Percentiles rank a stretch among this genome's conserved stretches.
These are phyloP conservation scores for Gallinago jamesoni DNA, from an alignment of 2,113 vertebrate species.

Conservation along the genomic window DNA sequence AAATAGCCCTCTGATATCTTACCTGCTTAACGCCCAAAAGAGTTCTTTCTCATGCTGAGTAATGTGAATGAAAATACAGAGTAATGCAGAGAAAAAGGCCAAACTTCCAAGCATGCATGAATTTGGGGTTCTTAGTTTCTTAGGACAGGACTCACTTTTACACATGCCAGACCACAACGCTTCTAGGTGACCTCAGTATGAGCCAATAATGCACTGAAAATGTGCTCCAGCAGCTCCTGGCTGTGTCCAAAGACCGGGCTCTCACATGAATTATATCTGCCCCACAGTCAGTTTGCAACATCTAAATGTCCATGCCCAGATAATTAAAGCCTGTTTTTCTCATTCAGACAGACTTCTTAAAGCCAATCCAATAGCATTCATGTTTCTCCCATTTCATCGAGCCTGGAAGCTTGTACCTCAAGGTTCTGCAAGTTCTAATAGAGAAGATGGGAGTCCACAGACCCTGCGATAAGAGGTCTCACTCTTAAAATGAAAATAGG, in stretches of 20 bases:
- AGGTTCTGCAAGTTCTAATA: not conserved
- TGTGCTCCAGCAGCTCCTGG: not conserved
- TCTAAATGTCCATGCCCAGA: not conserved
- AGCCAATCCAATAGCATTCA: not conserved
- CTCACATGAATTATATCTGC: not conserved
- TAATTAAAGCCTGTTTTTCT: not conserved
- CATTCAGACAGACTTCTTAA: not conserved
- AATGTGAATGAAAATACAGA: not conserved
- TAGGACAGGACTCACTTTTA: not conserved
- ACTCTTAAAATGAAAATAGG: not conserved
- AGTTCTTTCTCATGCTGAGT: not conserved
- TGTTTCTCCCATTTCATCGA: not conserved
- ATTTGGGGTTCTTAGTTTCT: not conserved
- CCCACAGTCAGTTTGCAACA: not conserved
- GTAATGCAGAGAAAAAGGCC: not conserved
- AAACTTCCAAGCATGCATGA: not conserved
- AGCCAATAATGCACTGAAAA: not conserved
- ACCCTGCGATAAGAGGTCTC: not conserved
- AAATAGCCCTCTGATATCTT: not conserved
- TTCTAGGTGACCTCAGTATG: not conserved
- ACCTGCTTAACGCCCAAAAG: not conserved
- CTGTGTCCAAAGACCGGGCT: not conserved
- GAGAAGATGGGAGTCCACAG: not conserved
- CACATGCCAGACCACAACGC: not conserved
- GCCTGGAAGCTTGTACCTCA: not conserved